These are phyloP conservation scores for Phylloscopus trochiloides DNA, from an alignment of 2,113 vertebrate genomes.

Conservation along the genomic window DNA sequence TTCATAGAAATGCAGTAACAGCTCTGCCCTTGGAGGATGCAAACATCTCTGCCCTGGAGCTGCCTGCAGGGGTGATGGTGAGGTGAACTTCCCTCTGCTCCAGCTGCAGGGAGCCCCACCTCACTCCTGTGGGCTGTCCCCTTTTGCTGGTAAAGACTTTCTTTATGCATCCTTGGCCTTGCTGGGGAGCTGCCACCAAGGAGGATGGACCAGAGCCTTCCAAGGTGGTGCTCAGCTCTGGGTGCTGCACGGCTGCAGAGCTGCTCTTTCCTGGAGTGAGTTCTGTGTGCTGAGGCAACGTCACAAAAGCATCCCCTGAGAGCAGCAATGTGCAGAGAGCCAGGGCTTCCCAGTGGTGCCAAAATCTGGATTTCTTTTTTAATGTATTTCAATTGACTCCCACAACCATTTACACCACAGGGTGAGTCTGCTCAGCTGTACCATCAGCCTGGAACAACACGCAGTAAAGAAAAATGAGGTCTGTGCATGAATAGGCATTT, in stretches of 20 bases:
- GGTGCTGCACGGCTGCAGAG: neutral
- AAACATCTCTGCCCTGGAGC: neutral
- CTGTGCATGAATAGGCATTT: neutral
- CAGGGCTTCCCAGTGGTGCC: neutral
- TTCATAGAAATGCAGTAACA: neutral
- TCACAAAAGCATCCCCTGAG: neutral
- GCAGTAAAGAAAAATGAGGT: neutral
- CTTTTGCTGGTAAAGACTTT: neutral
- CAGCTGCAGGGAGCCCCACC: neutral
- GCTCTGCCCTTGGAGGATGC: neutral
- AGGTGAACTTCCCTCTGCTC: neutral
- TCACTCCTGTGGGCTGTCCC: neutral
- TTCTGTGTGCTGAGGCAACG: fast-evolving
- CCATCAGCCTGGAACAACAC: neutral
- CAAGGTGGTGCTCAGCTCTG: neutral
- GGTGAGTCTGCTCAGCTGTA: neutral
- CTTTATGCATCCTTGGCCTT: neutral
- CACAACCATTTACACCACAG: neutral
- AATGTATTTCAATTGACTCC: neutral
- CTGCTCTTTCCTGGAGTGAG: neutral
- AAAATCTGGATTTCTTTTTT: neutral
- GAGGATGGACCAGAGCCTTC: too few species aligned
- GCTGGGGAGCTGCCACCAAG: neutral
- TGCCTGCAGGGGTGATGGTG: neutral
- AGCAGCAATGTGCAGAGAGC: neutral